Percentiles rank a stretch among this genome's conserved stretches.
Conservation (phyloP, 2,888 invertebrate species). For the Watsonalla cultraria region DNA sequence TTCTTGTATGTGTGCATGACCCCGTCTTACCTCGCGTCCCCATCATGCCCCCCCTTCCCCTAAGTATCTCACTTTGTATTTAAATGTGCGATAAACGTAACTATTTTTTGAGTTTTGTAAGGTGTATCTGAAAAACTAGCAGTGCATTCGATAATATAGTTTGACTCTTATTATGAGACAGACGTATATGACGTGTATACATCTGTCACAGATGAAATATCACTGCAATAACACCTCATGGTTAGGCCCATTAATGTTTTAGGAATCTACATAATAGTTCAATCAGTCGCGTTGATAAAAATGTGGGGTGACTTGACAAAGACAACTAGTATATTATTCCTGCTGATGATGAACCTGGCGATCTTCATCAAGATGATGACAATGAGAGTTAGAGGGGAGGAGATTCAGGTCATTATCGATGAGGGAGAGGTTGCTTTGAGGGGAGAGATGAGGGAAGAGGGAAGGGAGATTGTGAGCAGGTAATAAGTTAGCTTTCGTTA, state of each 20-base stretch:
- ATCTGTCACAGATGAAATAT: no score
- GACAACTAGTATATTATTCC: slow-evolving; percentile 53
- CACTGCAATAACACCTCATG: no score
- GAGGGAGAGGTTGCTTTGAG: slow-evolving; percentile 30
- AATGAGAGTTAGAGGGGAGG: slow-evolving; percentile 26
- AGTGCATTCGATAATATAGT: no score
- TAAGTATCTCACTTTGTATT: no score
- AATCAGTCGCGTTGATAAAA: slow-evolving; percentile 53
- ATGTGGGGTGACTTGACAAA: slow-evolving; percentile 55
- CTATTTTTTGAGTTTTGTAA: no score
- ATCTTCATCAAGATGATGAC: slow-evolving; percentile 45
- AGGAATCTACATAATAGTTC: slow-evolving; percentile 52
- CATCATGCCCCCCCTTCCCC: no score
- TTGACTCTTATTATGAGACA: no score
- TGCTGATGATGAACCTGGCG: slow-evolving; percentile 53
- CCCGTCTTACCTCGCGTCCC: no score
- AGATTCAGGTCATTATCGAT: slow-evolving; percentile 36
- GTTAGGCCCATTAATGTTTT: neutral
- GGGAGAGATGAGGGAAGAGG: slow-evolving; percentile 25
- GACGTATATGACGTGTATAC: no score
- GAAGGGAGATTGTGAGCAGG: slow-evolving; percentile 38
- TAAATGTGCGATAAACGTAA: no score
- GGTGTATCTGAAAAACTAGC: no score
- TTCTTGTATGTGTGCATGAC: no score
- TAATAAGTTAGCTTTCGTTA: slow-evolving; percentile 9